Conservation (phyloP, 2,888 invertebrate species). For the Aquatica leii region DNA sequence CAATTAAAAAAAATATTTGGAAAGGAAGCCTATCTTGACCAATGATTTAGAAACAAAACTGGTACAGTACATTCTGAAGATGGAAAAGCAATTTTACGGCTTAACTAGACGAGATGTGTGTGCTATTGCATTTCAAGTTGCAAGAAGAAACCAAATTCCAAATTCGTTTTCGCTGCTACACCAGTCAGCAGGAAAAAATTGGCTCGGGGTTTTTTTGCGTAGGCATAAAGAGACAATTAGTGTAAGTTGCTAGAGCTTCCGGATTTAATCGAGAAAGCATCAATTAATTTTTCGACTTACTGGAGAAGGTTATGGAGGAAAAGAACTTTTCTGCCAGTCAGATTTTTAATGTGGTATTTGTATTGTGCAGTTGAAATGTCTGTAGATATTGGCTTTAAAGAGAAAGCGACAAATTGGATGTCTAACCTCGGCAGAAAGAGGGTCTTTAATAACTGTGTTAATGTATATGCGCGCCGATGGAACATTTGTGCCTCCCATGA, state of each 20-base stretch:
- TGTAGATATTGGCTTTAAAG: no score
- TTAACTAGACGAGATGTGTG: conserved; percentile 13
- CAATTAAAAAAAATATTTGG: conserved; percentile 2
- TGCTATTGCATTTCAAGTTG: conserved; percentile 13
- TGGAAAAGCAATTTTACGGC: conserved; percentile 11
- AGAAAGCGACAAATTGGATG: no score
- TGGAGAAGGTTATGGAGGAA: conserved; percentile 24
- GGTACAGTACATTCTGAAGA: conserved; percentile 1
- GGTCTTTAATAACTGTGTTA: no score
- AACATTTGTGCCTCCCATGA: conserved; percentile 27
- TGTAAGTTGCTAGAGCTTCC: conserved; percentile 14
- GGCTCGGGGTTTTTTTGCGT: conserved; percentile 13
- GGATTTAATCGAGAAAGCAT: conserved; percentile 27
- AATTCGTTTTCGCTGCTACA: conserved; percentile 19
- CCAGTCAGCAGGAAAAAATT: conserved; percentile 22
- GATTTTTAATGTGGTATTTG: conserved; percentile 28
- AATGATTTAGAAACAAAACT: conserved; percentile 11
- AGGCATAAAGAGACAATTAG: conserved; percentile 11
- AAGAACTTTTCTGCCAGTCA: conserved; percentile 17
- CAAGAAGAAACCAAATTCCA: conserved; percentile 15
- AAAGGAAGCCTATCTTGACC: conserved; percentile 3
- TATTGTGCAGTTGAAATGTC: conserved; percentile 25
- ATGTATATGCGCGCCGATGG: conserved; percentile 36
- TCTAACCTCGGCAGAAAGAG: no score
- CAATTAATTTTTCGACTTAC: conserved; percentile 25